Conservation (phyloP, 2,797 vertebrate genomes). For the Sebastes reedi region DNA sequence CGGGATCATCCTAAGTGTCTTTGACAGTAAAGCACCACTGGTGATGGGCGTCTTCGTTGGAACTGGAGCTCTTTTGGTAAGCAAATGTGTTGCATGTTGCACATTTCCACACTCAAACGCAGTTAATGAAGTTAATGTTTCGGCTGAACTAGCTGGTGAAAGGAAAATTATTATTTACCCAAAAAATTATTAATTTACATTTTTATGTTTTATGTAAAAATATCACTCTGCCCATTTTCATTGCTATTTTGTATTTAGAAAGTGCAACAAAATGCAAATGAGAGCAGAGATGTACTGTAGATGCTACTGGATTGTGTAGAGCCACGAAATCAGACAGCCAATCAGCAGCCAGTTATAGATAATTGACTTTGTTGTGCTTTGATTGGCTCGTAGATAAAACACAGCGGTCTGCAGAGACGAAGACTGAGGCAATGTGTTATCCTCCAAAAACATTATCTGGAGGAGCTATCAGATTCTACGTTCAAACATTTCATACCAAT, state of each 20-base stretch:
- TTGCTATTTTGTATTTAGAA: neutral
- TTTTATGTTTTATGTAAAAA: too few species aligned
- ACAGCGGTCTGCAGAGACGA: neutral
- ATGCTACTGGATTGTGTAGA: neutral
- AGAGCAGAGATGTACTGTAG: neutral
- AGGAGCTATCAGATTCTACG: neutral
- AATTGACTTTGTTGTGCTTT: neutral
- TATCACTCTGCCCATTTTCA: neutral
- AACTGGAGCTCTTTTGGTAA: slow-evolving; percentile 74
- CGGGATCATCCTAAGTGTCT: accelerated
- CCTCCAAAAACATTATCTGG: neutral
- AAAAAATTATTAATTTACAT: neutral
- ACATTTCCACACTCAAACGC: neutral
- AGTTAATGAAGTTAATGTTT: neutral
- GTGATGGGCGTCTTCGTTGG: slow-evolving; percentile 68
- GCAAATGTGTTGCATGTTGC: neutral
- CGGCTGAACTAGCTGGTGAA: neutral
- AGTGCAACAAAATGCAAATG: neutral
- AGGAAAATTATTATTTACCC: neutral
- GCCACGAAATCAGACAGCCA: neutral
- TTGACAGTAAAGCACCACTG: slow-evolving; percentile 25
- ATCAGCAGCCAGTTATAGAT: neutral
- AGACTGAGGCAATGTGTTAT: neutral
- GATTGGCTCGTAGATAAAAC: neutral
- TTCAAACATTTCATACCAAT: neutral